Conservation (phyloP, 2,888 invertebrate genomes). For the Andrena chrysosceles region DNA sequence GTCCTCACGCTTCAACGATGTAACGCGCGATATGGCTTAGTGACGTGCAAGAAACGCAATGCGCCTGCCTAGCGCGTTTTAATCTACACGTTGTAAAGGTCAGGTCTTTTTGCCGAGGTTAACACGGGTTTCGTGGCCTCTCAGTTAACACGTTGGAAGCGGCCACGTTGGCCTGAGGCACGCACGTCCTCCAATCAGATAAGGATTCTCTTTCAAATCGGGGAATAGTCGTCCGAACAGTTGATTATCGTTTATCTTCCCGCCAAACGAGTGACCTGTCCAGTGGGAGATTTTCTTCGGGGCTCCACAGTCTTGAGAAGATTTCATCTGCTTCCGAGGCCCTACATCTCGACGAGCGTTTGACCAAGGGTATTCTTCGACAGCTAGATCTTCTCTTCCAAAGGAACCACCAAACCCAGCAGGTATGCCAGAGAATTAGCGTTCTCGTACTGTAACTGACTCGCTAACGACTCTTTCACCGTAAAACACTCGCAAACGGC, state of each 20-base stretch:
- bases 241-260: conserved; percentile 38
- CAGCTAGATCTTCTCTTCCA: not conserved
- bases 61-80: conserved; percentile 33
- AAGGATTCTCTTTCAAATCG: conserved; percentile 23
- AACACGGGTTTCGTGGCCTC: conserved; percentile 45
- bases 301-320: not conserved
- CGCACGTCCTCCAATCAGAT: conserved; percentile 39
- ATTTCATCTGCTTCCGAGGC: not conserved
- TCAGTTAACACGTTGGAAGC: conserved; percentile 58
- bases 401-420: not conserved
- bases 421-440: conserved; percentile 26
- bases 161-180: conserved; percentile 53
- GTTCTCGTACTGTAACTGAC: not conserved
- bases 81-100: conserved; percentile 57
- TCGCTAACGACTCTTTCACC: not conserved
- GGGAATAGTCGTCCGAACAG: conserved; percentile 37
- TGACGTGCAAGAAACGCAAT: conserved; percentile 8
- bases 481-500: not conserved
- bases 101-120: conserved; percentile 36
- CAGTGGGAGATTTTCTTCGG: conserved; percentile 49
- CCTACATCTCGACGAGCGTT: not conserved
- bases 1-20: not conserved
- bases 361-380: not conserved
- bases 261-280: conserved; percentile 54
- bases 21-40: not conserved